Evolutionary conservation across 2,888 invertebrate genomes (phyloP).

Genomic region (Stegana nigrithorax): DNA sequence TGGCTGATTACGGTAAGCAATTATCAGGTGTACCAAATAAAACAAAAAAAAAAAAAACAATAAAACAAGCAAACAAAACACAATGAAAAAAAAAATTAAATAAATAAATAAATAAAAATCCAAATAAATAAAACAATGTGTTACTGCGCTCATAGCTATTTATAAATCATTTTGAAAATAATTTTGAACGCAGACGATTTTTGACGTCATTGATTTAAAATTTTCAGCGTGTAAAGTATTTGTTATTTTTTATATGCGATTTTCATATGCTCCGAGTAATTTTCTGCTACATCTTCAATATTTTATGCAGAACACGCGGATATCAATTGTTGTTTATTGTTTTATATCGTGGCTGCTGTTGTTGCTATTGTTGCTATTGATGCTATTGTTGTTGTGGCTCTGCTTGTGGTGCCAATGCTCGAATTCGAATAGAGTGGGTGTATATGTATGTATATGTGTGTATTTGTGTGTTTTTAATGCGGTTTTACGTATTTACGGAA

Average conservation of each 20-base stretch:
- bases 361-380: not conserved
- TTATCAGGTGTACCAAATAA: no score
- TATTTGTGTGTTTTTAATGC: no score
- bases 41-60: slow-evolving; percentile 22
- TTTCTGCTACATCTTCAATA: not conserved
- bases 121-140: no score
- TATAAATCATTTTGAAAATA: slow-evolving; percentile 2
- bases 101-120: not conserved
- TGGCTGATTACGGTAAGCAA: no score
- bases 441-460: no score
- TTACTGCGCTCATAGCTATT: no score
- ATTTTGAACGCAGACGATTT: not conserved
- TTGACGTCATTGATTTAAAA: slow-evolving; percentile 2
- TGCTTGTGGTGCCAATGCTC: no score
- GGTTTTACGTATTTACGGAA: not conserved
- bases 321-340: not conserved
- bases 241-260: not conserved
- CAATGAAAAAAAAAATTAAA: not conserved
- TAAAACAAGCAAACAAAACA: not conserved
- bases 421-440: no score
- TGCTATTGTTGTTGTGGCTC: not conserved
- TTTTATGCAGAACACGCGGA: not conserved
- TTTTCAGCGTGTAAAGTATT: not conserved
- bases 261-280: not conserved
- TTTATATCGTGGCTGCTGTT: not conserved